Percentiles rank a stretch among this genome's conserved stretches.
These are phyloP conservation scores for Ictidomys tridecemlineatus DNA, from an alignment of 2,113 vertebrate genomes.

Conservation along the genomic window DNA sequence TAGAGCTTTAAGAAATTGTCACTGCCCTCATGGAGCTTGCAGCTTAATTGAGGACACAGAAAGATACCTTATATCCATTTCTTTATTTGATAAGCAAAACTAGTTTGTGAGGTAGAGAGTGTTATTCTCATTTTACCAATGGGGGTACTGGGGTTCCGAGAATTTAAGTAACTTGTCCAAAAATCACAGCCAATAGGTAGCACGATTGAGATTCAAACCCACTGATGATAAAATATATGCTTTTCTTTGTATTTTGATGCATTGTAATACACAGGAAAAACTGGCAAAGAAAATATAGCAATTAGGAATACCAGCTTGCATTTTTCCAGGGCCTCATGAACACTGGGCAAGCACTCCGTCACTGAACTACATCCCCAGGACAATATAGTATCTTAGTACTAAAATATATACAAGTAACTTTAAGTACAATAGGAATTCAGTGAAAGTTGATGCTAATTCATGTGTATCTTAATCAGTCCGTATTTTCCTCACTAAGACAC, in stretches of 20 bases:
- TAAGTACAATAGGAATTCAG: conserved; percentile 26
- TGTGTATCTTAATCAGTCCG: not conserved
- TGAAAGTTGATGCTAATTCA: not conserved
- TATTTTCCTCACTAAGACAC: not conserved
- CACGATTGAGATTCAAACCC: not conserved
- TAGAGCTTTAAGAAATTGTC: not conserved
- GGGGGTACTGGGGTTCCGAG: not conserved
- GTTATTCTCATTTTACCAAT: not conserved
- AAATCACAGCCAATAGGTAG: not conserved
- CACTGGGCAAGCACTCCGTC: not conserved
- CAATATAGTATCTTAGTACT: not conserved
- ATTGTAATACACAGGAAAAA: not conserved
- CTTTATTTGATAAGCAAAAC: conserved; percentile 17
- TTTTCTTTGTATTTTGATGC: not conserved
- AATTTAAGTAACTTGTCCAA: not conserved
- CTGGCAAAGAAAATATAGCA: not conserved
- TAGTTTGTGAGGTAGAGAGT: not conserved
- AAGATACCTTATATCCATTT: not conserved
- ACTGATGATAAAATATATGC: not conserved
- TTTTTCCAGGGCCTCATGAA: not conserved
- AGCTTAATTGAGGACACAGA: not conserved
- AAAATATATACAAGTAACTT: not conserved
- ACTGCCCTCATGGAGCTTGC: not conserved
- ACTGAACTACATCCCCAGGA: not conserved
- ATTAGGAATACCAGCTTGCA: not conserved